These are phyloP conservation scores for Carterocephalus palaemon DNA, from an alignment of 2,888 invertebrate species.

Conservation along the genomic window DNA sequence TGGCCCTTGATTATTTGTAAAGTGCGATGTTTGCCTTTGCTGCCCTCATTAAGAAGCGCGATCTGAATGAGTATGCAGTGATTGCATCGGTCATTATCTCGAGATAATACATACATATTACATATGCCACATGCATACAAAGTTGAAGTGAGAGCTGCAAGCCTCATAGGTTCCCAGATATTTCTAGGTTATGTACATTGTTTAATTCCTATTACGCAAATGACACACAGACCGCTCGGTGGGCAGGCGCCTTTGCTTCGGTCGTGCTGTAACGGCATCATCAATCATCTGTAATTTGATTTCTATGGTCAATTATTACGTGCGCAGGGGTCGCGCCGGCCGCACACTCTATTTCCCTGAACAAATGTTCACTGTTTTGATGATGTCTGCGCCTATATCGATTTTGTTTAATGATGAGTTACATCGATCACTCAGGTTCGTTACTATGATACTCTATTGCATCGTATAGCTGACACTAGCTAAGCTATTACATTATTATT, in stretches of 20 bases:
- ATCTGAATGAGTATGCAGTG: conserved; percentile 19
- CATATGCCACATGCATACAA: conserved; percentile 9
- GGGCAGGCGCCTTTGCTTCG: conserved; percentile 64
- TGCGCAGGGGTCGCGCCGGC: conserved; percentile 70
- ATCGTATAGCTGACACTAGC: too few relatives aligned
- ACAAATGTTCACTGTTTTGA: conserved; percentile 45
- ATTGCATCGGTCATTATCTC: conserved; percentile 9
- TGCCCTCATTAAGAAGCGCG: conserved; percentile 15
- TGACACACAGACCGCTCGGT: conserved; percentile 67
- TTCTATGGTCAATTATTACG: conserved; percentile 79
- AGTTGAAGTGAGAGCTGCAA: background rate
- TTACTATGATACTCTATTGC: too few relatives aligned
- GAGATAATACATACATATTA: conserved; percentile 5
- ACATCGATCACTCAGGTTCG: conserved; percentile 21
- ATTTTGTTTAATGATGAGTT: conserved; percentile 13
- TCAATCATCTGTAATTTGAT: conserved; percentile 79
- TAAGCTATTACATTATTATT: too few relatives aligned
- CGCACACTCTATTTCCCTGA: conserved; percentile 57
- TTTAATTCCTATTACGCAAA: conserved; percentile 70
- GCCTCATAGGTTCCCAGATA: conserved; percentile 28
- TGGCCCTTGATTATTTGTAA: too few relatives aligned
- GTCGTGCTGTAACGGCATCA: conserved; percentile 76
- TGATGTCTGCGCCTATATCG: conserved; percentile 31
- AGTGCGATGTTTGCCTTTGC: conserved; percentile 12
- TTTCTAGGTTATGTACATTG: conserved; percentile 48